Percentiles rank a stretch among this genome's conserved stretches.
Evolutionary conservation across 1,140 invertebrate species (phyloP).

Genomic region (Bombus terrestris): DNA sequence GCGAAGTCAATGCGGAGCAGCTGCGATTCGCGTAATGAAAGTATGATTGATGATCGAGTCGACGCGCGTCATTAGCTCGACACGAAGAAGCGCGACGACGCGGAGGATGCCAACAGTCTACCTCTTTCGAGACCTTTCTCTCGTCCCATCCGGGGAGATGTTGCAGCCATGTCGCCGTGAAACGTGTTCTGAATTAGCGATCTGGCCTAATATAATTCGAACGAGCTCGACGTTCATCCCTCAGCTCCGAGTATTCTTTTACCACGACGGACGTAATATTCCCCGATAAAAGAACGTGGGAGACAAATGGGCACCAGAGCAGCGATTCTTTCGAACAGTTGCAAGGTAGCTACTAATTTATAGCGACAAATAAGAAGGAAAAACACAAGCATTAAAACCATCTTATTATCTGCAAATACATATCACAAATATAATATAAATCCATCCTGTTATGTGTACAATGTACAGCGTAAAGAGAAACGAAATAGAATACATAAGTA

Average conservation of each 20-base stretch:
- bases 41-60: constrained; percentile 81
- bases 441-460: background rate
- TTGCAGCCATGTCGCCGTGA: constrained; percentile 6
- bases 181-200: constrained; percentile 59
- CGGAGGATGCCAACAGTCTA: constrained; percentile 25
- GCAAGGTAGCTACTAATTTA: background rate
- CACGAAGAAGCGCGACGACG: constrained; percentile 55
- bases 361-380: too few relatives aligned
- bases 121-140: background rate
- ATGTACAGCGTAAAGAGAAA: background rate
- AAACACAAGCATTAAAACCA: background rate
- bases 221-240: constrained; percentile 10
- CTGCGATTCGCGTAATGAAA: constrained; percentile 82
- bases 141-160: constrained; percentile 6
- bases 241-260: background rate
- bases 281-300: too few relatives aligned
- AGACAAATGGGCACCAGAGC: too few relatives aligned
- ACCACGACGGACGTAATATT: too few relatives aligned
- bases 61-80: constrained; percentile 77
- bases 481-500: background rate
- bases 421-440: background rate
- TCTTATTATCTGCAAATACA: background rate
- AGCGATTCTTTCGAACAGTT: too few relatives aligned
- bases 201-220: constrained; percentile 50
- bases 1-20: constrained; percentile 74